phyloP scores from a whole-genome alignment of 2,888 invertebrate genomes.

The Acanthococcus lagerstroemiae region DNA sequence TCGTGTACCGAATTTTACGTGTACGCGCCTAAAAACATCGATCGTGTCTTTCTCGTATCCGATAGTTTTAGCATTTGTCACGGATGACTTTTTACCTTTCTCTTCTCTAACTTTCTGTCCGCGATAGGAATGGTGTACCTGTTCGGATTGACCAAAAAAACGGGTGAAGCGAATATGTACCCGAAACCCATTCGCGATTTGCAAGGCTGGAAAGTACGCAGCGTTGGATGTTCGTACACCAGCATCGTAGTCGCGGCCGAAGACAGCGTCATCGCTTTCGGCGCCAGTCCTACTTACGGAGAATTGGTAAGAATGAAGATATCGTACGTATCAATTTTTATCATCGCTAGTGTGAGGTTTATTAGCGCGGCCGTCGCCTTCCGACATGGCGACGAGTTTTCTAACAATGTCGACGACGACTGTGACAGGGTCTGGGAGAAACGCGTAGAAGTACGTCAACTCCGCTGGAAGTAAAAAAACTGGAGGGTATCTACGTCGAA shows the following conservation, averaged over 20 bases:
- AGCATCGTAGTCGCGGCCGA: constrained; percentile 82
- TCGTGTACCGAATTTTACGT: too few species aligned
- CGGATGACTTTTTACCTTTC: too few species aligned
- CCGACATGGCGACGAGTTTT: too few species aligned
- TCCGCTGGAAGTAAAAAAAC: constrained; percentile 68
- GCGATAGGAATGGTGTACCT: constrained; percentile 59
- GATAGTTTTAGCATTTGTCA: too few species aligned
- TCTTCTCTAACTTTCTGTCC: too few species aligned
- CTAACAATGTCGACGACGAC: too few species aligned
- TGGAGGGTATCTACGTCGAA: constrained; percentile 45
- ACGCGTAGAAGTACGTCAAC: constrained; percentile 75
- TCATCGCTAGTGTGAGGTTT: not conserved
- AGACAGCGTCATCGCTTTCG: constrained; percentile 83
- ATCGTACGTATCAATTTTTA: not conserved
- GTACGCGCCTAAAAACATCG: too few species aligned
- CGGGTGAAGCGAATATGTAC: constrained; percentile 94
- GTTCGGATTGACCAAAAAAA: constrained; percentile 85
- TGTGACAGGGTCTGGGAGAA: constrained; percentile 70
- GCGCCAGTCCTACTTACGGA: constrained; percentile 86
- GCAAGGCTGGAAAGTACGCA: constrained; percentile 83
- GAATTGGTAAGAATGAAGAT: constrained; percentile 58
- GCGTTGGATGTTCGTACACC: constrained; percentile 71
- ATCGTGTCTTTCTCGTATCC: too few species aligned
- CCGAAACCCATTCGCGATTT: constrained; percentile 89
- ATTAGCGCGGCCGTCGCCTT: not conserved